phyloP scores from a whole-genome alignment of 2,113 vertebrate genomes.

The Macrotus californicus region DNA sequence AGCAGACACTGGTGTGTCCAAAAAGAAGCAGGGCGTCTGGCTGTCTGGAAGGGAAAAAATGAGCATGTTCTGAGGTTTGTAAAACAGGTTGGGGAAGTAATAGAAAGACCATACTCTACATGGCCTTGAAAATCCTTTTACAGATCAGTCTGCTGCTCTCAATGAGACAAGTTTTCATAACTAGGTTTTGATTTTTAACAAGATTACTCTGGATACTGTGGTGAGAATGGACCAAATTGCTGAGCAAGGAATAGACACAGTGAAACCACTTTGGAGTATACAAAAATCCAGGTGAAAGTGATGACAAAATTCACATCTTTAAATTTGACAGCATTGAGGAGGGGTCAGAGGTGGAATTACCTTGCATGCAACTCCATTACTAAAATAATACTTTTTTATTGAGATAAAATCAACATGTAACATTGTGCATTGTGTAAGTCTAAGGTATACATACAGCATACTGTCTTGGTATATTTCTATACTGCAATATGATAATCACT shows the following conservation, averaged over 20 bases:
- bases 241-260: not conserved
- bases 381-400: not conserved
- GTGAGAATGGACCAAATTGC: not conserved
- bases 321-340: not conserved
- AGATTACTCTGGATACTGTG: not conserved
- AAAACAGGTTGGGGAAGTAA: not conserved
- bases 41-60: not conserved
- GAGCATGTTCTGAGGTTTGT: not conserved
- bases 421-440: not conserved
- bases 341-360: not conserved
- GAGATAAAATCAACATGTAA: not conserved
- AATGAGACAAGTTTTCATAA: not conserved
- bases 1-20: not conserved
- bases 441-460: not conserved
- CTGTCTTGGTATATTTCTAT: not conserved
- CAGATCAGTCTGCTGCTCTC: not conserved
- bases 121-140: not conserved
- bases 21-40: not conserved
- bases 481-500: not conserved
- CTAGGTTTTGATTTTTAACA: not conserved
- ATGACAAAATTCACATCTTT: not conserved
- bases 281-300: not conserved
- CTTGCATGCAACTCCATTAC: not conserved
- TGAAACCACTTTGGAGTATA: not conserved
- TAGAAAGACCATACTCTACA: not conserved